phyloP scores from a whole-genome alignment of 2,113 vertebrate species.

The Poeciliopsis occidentalis region DNA sequence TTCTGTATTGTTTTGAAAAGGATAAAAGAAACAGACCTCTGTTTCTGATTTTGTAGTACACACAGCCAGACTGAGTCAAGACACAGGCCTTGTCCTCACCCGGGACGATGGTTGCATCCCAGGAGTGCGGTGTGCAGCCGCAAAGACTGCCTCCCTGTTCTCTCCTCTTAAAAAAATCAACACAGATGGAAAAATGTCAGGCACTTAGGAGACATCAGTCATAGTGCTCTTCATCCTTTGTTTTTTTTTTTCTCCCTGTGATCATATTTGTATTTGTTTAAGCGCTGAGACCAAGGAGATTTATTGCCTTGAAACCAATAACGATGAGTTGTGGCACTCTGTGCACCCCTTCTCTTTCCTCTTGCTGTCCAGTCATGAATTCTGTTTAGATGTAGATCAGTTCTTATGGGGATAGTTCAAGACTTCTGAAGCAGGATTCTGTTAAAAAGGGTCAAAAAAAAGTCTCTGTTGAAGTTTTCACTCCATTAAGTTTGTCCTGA shows the following conservation, averaged over 20 bases:
- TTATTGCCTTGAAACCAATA: slow-evolving; percentile 72
- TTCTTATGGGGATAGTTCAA: neutral
- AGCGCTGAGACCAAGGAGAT: slow-evolving; percentile 63
- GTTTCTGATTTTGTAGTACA: slow-evolving; percentile 44
- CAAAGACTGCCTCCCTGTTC: slow-evolving; percentile 40
- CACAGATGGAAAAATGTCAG: slow-evolving; percentile 74
- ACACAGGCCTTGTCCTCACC: slow-evolving; percentile 47
- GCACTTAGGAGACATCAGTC: slow-evolving; percentile 69
- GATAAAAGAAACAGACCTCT: slow-evolving; percentile 35
- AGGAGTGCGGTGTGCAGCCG: slow-evolving; percentile 54
- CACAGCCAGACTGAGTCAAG: slow-evolving; percentile 57
- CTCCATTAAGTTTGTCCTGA: neutral
- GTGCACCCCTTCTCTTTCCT: slow-evolving; percentile 36
- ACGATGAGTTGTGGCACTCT: slow-evolving; percentile 64
- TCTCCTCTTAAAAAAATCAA: slow-evolving; percentile 74
- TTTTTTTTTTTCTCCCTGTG: slow-evolving; percentile 71
- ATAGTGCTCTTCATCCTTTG: slow-evolving; percentile 59
- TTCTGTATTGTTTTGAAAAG: slow-evolving; percentile 30
- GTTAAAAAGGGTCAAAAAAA: neutral
- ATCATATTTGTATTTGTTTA: slow-evolving; percentile 81
- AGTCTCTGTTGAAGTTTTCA: neutral
- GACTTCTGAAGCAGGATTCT: neutral
- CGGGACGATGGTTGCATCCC: slow-evolving; percentile 54
- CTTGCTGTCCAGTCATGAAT: slow-evolving; percentile 28
- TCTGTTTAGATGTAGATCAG: slow-evolving; percentile 40